Conservation (phyloP, 2,113 vertebrate genomes). For the Alaudala cheleensis region DNA sequence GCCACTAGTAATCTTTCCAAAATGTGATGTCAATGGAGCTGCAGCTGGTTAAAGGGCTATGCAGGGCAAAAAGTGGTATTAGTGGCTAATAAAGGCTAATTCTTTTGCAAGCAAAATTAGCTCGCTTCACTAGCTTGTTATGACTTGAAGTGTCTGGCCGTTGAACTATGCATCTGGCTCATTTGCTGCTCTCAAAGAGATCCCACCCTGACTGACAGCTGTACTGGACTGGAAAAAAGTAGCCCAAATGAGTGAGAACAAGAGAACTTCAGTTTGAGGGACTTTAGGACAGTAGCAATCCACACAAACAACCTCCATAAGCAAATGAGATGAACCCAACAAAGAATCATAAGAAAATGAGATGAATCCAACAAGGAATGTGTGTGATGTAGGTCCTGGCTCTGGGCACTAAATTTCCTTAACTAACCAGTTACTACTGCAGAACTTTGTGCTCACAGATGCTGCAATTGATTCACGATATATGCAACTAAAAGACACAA, state of each 20-base stretch:
- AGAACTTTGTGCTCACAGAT: not conserved
- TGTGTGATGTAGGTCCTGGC: not conserved
- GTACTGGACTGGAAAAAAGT: conserved; percentile 51
- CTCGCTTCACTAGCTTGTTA: conserved; percentile 70
- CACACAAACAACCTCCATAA: not conserved
- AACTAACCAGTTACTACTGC: not conserved
- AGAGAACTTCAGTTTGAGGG: conserved; percentile 10
- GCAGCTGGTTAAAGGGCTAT: conserved; percentile 60
- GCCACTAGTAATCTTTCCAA: conserved; percentile 49
- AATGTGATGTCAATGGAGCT: conserved; percentile 58
- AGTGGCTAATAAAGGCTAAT: conserved; percentile 70
- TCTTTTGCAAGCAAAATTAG: conserved; percentile 73
- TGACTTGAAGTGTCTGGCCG: conserved; percentile 72
- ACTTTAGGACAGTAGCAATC: conserved; percentile 38
- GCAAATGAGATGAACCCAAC: not conserved
- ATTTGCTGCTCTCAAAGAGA: conserved; percentile 70
- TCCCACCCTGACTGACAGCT: conserved; percentile 44
- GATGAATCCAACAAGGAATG: not conserved
- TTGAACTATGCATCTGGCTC: conserved; percentile 68
- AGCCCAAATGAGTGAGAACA: conserved; percentile 52
- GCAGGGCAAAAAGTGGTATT: conserved; percentile 59
- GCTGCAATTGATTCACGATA: accelerated
- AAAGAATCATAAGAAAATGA: conserved; percentile 10
- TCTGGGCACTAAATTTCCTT: not conserved
- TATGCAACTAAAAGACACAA: not conserved